Conservation (phyloP, 2,888 invertebrate species). For the Caenorhabditis sp. region DNA sequence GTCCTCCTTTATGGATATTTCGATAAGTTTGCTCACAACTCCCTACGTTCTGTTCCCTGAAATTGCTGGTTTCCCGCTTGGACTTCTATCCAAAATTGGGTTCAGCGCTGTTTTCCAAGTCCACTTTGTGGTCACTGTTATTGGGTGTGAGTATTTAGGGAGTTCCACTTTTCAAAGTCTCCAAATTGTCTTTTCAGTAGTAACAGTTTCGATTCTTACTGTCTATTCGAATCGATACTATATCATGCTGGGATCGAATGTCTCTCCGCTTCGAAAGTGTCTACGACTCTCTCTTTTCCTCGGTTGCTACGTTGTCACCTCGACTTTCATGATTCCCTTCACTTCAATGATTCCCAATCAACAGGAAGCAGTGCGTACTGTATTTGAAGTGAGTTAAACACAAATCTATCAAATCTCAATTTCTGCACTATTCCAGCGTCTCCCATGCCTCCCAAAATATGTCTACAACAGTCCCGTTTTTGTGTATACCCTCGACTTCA, state of each 20-base stretch:
- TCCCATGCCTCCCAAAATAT: background rate
- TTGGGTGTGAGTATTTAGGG: background rate
- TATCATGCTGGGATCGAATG: background rate
- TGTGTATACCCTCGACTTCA: background rate
- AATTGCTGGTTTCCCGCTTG: background rate
- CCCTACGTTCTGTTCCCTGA: background rate
- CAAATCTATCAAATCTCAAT: background rate
- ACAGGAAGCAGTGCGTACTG: background rate
- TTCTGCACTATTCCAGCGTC: background rate
- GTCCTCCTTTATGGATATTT: background rate
- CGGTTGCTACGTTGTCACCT: background rate
- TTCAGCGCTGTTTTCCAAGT: background rate
- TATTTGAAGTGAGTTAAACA: background rate
- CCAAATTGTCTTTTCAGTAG: background rate
- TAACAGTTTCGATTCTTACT: background rate
- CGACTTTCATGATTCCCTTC: background rate
- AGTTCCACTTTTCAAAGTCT: background rate
- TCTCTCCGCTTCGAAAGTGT: background rate
- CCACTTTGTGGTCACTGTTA: background rate
- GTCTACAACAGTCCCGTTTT: background rate
- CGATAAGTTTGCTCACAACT: background rate
- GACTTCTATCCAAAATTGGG: background rate
- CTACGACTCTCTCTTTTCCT: background rate
- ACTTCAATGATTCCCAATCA: background rate
- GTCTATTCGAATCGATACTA: background rate